phyloP scores from a whole-genome alignment of 2,888 invertebrate species.

The Oxyteleia sp. region DNA sequence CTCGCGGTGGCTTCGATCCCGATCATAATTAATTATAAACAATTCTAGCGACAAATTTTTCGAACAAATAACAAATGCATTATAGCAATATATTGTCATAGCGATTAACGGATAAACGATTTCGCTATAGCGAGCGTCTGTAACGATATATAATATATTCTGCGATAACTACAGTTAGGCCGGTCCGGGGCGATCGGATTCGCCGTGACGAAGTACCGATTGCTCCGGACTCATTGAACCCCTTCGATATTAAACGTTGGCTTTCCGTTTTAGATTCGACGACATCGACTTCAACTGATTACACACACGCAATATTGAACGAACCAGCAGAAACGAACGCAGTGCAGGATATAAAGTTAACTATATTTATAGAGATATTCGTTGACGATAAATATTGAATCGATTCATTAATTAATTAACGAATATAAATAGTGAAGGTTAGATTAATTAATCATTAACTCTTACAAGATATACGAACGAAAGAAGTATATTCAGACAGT shows the following conservation, averaged over 20 bases:
- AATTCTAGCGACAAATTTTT: constrained; percentile 66
- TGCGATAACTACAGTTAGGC: constrained; percentile 8
- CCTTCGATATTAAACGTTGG: background rate
- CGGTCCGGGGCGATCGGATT: background rate
- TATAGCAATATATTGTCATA: constrained; percentile 66
- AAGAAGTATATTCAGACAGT: constrained; percentile 62
- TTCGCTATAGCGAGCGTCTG: constrained; percentile 40
- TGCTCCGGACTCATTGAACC: background rate
- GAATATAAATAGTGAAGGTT: constrained; percentile 53
- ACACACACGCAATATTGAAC: constrained; percentile 52
- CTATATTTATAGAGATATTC: constrained; percentile 86
- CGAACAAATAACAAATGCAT: constrained; percentile 64
- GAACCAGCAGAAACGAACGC: constrained; percentile 71
- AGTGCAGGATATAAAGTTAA: constrained; percentile 83
- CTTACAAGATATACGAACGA: constrained; percentile 64
- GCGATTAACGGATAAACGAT: constrained; percentile 35
- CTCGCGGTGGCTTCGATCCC: constrained; percentile 75
- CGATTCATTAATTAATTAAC: too few species aligned
- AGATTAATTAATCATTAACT: constrained; percentile 51
- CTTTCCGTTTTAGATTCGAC: constrained; percentile 55
- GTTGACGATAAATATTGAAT: constrained; percentile 73
- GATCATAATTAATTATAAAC: constrained; percentile 67
- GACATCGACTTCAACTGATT: constrained; percentile 60
- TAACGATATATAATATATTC: constrained; percentile 34
- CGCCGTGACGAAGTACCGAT: background rate